A percentile compares a stretch with the other conserved stretches of the same genome.
Evolutionary conservation across 2,888 invertebrate genomes (phyloP).

Genomic region (Beris chalybata): DNA sequence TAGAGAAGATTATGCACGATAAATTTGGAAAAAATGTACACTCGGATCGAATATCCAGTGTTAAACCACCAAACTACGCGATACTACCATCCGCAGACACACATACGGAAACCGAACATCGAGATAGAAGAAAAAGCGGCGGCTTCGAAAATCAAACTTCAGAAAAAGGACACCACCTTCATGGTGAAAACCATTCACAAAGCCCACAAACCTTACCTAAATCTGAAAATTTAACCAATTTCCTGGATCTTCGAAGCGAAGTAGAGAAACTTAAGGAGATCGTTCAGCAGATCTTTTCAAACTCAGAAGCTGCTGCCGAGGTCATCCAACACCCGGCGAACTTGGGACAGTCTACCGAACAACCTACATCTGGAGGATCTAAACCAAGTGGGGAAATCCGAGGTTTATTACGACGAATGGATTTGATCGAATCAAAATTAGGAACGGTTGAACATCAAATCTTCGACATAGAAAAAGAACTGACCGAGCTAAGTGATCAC

Average conservation of each 20-base stretch:
- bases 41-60: neutral
- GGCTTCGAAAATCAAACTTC: neutral
- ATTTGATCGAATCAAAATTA: conserved; percentile 31
- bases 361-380: neutral
- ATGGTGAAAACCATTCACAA: neutral
- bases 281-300: neutral
- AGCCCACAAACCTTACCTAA: neutral
- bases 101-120: neutral
- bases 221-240: neutral
- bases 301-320: neutral
- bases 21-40: neutral
- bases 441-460: conserved; percentile 29
- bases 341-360: too few species aligned
- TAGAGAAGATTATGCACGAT: conserved; percentile 16
- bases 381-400: neutral
- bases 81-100: neutral
- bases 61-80: neutral
- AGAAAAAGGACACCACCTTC: neutral
- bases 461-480: conserved; percentile 30
- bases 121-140: neutral
- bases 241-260: conserved; percentile 34
- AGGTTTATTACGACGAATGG: conserved; percentile 22
- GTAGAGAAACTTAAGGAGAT: conserved; percentile 33
- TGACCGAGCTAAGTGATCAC: conserved; percentile 19
- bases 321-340: too few species aligned